Percentiles rank a stretch among this genome's conserved stretches.
Evolutionary conservation across 2,888 invertebrate species (phyloP).

Genomic region (Ctenicera cuprea): DNA sequence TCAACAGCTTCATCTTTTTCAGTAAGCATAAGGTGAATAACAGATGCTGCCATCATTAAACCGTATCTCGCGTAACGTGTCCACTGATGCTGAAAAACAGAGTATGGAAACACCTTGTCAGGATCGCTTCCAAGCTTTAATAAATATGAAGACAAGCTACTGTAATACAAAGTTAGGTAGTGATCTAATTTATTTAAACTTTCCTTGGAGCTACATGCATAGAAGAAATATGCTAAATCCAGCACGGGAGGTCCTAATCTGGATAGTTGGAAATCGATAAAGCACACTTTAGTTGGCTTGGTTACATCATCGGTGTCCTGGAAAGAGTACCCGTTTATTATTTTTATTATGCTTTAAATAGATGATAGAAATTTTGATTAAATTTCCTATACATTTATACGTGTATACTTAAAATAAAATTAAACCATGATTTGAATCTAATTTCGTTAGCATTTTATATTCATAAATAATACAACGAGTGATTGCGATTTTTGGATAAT

Average conservation of each 20-base stretch:
- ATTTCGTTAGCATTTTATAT: no score
- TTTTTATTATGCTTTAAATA: background rate
- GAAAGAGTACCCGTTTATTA: no score
- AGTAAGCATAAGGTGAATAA: constrained; percentile 51
- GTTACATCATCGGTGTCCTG: constrained; percentile 45
- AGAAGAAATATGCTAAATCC: constrained; percentile 62
- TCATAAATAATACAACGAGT: no score
- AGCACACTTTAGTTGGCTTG: constrained; percentile 57
- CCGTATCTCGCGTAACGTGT: constrained; percentile 46
- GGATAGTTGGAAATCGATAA: constrained; percentile 63
- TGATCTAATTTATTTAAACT: constrained; percentile 53
- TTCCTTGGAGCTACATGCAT: constrained; percentile 53
- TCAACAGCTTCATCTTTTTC: constrained; percentile 46
- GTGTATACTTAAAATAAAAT: no score
- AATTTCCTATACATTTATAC: no score
- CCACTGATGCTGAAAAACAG: constrained; percentile 43
- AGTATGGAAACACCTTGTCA: constrained; percentile 56
- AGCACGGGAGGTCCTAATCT: constrained; percentile 55
- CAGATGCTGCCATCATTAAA: constrained; percentile 33
- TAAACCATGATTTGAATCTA: no score
- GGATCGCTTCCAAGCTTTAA: no score
- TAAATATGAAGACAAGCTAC: constrained; percentile 54
- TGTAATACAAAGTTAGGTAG: constrained; percentile 60
- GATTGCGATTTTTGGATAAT: no score
- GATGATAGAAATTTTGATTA: no score